Percentiles rank a stretch among this genome's conserved stretches.
phyloP scores from a whole-genome alignment of 2,888 invertebrate genomes.

The Cosmorhoe ocellata region DNA sequence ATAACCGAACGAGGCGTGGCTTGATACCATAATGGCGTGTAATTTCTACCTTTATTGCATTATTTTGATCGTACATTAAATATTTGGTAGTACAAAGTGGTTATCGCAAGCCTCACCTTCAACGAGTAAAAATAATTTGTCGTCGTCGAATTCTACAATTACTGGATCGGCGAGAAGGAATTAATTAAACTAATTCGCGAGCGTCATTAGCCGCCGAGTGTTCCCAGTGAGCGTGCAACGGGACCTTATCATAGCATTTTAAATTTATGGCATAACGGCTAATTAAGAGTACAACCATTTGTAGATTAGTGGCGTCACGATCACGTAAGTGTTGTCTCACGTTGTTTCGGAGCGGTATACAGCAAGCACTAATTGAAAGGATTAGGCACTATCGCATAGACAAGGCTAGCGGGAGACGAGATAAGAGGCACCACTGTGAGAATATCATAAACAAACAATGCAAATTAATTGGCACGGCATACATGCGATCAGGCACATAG shows the following conservation, averaged over 20 bases:
- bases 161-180: conserved; percentile 50
- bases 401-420: conserved; percentile 60
- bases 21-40: conserved; percentile 33
- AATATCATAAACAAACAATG: conserved; percentile 11
- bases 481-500: not conserved
- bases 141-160: conserved; percentile 29
- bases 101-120: not conserved
- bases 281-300: conserved; percentile 74
- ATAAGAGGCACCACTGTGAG: conserved; percentile 34
- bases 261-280: conserved; percentile 76
- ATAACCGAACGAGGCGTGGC: conserved; percentile 39
- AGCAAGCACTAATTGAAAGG: conserved; percentile 67
- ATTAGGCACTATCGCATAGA: conserved; percentile 63
- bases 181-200: conserved; percentile 70
- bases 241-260: conserved; percentile 74
- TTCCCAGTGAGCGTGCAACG: conserved; percentile 49
- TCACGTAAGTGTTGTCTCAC: conserved; percentile 51
- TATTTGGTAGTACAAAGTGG: conserved; percentile 15
- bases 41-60: conserved; percentile 29
- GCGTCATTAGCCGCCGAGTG: conserved; percentile 58
- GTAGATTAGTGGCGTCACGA: conserved; percentile 67
- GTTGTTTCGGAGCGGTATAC: conserved; percentile 55
- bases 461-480: not conserved
- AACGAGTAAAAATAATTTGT: conserved; percentile 13
- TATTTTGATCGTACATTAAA: conserved; percentile 23